Base-by-base conservation (phyloP, 2,113 vertebrate species). In the Cervus canadensis region DNA sequence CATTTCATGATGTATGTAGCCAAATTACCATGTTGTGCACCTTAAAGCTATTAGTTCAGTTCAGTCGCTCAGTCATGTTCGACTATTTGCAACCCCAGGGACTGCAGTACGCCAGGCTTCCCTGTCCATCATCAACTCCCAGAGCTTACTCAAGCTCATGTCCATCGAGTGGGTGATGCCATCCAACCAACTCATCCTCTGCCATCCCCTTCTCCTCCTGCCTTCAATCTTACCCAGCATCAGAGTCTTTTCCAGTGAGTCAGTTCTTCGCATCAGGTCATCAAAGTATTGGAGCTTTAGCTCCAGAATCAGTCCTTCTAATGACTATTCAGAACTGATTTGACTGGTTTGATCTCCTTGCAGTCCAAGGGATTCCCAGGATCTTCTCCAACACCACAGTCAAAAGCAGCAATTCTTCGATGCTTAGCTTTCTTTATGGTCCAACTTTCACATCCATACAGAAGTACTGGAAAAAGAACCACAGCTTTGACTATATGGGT, bases 21-120 rank as follows among this genome's bases (percentile, higher is more conserved):
- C 50, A 82, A n/a, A 54, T n/a, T 21, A 54, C 11, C 50, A 33
- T 82, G 17, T n/a, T 82, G 50, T 54, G 8, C 79, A 25, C 6
- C 11, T 54, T 82, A 40, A 67, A 67, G 16, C 33, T 19, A 10
- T 67, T 67, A 67, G 16, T 67, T 67, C 30, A 64, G 62, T 17
- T 64, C 16, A 67, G 7, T 67, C 2, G 0, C 16, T 67, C 16
- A n/a, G 4, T 67, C 16, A 2, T n/a, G 62, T 10, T 19, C 0
- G 4, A 67, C 33, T 67, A 8, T 64, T 16, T 67, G 33, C 0
- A 16, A 67, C 62, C 62, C 16, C 16, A 67, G 62, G 33, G 33
- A 67, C 33, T n/a, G 33, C 33, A n/a, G 16, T 9, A 67, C 0
- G 0, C 62, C 62, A n/a, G 16, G 16, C 2, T 67, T 67, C 62